Evolutionary conservation across 2,888 invertebrate genomes (phyloP).

Genomic region (Cosmorhoe ocellata): DNA sequence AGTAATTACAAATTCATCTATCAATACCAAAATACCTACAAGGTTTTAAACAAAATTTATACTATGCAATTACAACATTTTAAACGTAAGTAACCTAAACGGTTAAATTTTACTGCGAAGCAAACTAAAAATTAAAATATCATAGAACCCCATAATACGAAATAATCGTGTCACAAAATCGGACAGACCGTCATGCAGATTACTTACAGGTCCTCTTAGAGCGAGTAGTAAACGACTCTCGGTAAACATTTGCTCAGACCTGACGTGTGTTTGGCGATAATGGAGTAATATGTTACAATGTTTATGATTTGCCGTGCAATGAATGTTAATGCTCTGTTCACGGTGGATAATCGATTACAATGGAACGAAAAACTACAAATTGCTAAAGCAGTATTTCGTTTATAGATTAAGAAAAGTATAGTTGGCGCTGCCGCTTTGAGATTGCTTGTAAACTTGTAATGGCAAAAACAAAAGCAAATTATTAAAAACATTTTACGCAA

Average conservation of each 20-base stretch:
- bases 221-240: slow-evolving; percentile 44
- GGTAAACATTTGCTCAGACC: slow-evolving; percentile 59
- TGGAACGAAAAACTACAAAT: slow-evolving; percentile 28
- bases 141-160: slow-evolving; percentile 24
- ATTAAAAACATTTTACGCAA: no score
- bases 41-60: no score
- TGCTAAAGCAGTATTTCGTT: background rate
- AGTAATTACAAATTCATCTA: no score
- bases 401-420: no score
- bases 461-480: no score
- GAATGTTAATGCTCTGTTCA: slow-evolving; percentile 57
- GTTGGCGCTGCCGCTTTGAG: no score
- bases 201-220: slow-evolving; percentile 31
- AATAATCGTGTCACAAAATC: slow-evolving; percentile 29
- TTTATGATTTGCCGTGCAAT: slow-evolving; percentile 62
- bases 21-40: no score
- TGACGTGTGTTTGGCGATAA: slow-evolving; percentile 66
- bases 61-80: no score
- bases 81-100: slow-evolving; percentile 18
- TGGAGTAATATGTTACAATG: slow-evolving; percentile 64
- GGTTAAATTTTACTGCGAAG: slow-evolving; percentile 5
- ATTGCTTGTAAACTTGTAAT: no score
- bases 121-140: slow-evolving; percentile 19
- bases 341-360: slow-evolving; percentile 47
- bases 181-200: slow-evolving; percentile 21